Evolutionary conservation across 1,140 invertebrate genomes (phyloP), one percentile per base, ranked within the genome.

Genomic region (Procambarus virginalis): DNA sequence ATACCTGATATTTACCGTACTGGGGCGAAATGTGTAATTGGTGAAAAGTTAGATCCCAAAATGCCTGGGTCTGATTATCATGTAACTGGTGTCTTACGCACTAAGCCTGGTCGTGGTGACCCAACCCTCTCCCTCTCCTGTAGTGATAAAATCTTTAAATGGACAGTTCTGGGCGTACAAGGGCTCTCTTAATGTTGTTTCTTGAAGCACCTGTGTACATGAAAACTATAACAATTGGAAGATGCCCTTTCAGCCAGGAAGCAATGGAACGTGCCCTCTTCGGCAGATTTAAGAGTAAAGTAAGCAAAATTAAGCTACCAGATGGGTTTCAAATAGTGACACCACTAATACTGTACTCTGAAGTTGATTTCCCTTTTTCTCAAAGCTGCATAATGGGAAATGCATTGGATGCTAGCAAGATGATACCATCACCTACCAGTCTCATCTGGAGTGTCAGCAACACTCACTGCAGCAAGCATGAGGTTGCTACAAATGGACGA

Each of bases 81-180:
- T 93, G 93, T 96, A 2, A 88, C 93, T 20, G 97, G 97, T 34
- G 96, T 95, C 68, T 95, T 98, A 10, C 95, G 98, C 80, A 98
- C 96, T 3, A 99, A 99, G 94, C 98, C 98, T 76, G 98, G 98
- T 0, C 94, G 97, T 93, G 98, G 98, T 0, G 96, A 98, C 93
- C 96, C 96, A 75, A 99, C 98, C 2, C 93, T 97, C 17, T 98
- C 97, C 70, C 95, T 98, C 91, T 98, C 97, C 2, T 99, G 98
- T 94, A 98, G 97, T 94, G 98, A 99, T 94, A 99, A 99, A 95
- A 94, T 99, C 2, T 96, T 97, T 9, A 96, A 96, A 89, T 99
- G 98, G 98, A 96, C 97, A 93, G 94, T 97, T 89, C 92, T 98
- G 73, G 98, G 98, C 2, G 93, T 98, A 68, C 95, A 96, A 93